phyloP scores from a whole-genome alignment of 2,113 vertebrate species.

The Xerus inauris region DNA sequence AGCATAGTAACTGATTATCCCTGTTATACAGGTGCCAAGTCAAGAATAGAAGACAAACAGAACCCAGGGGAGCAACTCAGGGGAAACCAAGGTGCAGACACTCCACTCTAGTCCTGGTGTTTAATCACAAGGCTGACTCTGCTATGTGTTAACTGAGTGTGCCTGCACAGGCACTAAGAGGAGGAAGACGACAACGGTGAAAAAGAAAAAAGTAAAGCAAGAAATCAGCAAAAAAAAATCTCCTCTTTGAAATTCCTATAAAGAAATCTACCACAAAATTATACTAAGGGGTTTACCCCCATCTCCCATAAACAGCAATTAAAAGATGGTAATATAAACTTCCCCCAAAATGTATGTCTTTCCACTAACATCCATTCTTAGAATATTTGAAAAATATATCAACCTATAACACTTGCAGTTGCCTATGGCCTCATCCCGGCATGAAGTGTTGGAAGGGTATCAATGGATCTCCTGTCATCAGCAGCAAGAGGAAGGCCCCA shows the following conservation, averaged over 20 bases:
- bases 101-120: neutral
- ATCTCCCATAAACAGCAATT: slow-evolving; percentile 12
- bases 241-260: neutral
- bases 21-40: slow-evolving; percentile 4
- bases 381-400: slow-evolving; percentile 35
- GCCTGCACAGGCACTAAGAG: neutral
- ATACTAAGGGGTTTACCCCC: neutral
- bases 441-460: neutral
- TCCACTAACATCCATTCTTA: slow-evolving; percentile 1
- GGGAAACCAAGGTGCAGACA: neutral
- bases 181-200: neutral
- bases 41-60: slow-evolving; percentile 65
- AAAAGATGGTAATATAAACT: neutral
- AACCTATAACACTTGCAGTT: neutral
- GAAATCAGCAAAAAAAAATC: neutral
- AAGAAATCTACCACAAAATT: neutral
- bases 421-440: neutral
- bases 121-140: neutral
- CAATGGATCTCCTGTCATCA: neutral
- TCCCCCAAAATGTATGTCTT: neutral
- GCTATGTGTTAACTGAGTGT: neutral
- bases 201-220: neutral
- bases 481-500: neutral
- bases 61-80: neutral
- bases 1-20: slow-evolving; percentile 67